A percentile compares a stretch with the other conserved stretches of the same genome.
phyloP scores from a whole-genome alignment of 2,797 vertebrate species.

The Malacoraja senta region DNA sequence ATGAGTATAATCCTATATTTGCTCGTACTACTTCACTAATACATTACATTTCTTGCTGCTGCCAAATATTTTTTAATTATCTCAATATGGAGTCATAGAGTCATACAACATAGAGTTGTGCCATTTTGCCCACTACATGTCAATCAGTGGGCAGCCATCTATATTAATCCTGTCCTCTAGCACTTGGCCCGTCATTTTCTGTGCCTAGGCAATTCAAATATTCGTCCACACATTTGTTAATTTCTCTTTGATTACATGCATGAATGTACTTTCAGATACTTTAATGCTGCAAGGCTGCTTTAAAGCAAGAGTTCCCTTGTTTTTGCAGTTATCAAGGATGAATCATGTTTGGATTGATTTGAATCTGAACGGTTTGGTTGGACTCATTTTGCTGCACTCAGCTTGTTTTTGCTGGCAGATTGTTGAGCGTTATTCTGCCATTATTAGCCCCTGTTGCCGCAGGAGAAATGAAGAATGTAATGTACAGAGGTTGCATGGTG shows the following conservation, averaged over 20 bases:
- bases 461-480: neutral
- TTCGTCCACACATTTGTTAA: no score
- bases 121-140: no score
- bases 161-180: no score
- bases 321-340: neutral
- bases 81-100: no score
- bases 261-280: neutral
- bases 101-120: no score
- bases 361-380: neutral
- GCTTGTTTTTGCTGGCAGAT: neutral
- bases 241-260: neutral
- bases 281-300: neutral
- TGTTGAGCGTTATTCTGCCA: neutral
- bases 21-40: neutral
- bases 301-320: neutral
- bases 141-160: no score
- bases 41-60: neutral
- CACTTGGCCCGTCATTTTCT: no score
- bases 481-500: neutral
- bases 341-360: neutral
- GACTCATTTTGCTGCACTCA: neutral
- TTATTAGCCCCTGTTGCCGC: neutral
- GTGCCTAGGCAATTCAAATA: no score
- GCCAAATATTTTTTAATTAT: constrained; percentile 4
- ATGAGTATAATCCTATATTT: neutral